Conservation (phyloP, 64 coral and sea anemone species). For the Porites australiensis region DNA sequence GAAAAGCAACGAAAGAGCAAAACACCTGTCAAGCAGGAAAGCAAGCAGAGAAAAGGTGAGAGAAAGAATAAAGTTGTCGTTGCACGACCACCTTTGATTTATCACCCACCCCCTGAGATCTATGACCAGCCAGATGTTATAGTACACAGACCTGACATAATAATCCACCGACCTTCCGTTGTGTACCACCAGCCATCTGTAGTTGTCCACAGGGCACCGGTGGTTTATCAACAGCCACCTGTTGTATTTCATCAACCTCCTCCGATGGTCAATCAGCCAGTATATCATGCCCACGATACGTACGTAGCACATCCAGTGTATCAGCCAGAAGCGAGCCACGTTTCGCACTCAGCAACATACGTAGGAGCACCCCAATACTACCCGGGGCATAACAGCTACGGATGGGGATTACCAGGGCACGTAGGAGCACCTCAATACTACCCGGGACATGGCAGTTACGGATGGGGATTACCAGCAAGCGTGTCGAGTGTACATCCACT, state of each 20-base stretch:
- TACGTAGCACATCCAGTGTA: slow-evolving; percentile 85
- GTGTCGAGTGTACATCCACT: neutral
- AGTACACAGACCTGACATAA: slow-evolving; percentile 92
- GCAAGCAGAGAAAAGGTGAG: slow-evolving; percentile 69
- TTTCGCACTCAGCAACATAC: slow-evolving; percentile 77
- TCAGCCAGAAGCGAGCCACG: slow-evolving; percentile 49
- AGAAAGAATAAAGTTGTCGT: slow-evolving; percentile 95
- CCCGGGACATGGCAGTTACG: slow-evolving; percentile 68
- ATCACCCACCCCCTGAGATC: slow-evolving; percentile 95
- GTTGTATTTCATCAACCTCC: slow-evolving; percentile 97
- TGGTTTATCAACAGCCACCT: slow-evolving; percentile 92
- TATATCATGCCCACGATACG: slow-evolving; percentile 85
- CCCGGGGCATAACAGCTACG: slow-evolving; percentile 71
- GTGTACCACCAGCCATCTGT: slow-evolving; percentile 95
- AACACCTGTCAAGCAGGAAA: neutral
- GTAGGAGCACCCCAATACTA: slow-evolving; percentile 89
- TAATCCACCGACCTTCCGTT: slow-evolving; percentile 90
- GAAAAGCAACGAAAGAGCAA: neutral
- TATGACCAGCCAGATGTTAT: slow-evolving; percentile 92
- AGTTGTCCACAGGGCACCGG: slow-evolving; percentile 91
- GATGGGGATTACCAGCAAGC: slow-evolving; percentile 67
- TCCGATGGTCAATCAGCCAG: slow-evolving; percentile 84
- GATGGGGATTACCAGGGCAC: slow-evolving; percentile 71
- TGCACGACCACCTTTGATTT: slow-evolving; percentile 92
- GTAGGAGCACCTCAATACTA: slow-evolving; percentile 83